These are phyloP conservation scores for Platycnemis pennipes DNA, from an alignment of 2,888 invertebrate species.

Conservation along the genomic window DNA sequence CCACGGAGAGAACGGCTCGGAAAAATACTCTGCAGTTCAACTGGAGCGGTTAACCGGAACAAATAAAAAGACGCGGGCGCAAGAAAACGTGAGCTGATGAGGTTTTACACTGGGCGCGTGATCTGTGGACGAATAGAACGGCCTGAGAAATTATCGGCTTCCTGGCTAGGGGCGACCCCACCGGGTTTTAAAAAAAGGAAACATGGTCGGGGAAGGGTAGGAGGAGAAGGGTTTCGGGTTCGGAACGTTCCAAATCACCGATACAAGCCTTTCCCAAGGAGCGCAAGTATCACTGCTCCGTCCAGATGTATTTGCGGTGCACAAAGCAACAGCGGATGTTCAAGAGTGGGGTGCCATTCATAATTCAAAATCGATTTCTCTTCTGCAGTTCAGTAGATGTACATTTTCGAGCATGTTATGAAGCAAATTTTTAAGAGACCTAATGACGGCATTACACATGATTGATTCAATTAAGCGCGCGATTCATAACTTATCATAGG, in stretches of 20 bases:
- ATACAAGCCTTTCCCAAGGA: neutral
- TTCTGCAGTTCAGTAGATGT: too few relatives aligned
- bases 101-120: neutral
- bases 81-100: slow-evolving; percentile 36
- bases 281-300: neutral
- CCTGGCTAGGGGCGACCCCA: neutral
- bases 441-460: too few relatives aligned
- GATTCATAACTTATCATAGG: too few relatives aligned
- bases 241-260: neutral
- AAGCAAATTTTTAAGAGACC: too few relatives aligned
- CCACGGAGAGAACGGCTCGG: neutral
- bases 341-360: too few relatives aligned
- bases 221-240: neutral
- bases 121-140: slow-evolving; percentile 14
- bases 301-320: neutral
- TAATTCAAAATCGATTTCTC: too few relatives aligned
- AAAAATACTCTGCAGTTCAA: slow-evolving; percentile 12
- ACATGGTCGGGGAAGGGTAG: neutral
- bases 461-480: too few relatives aligned
- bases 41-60: neutral
- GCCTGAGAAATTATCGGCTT: slow-evolving; percentile 25
- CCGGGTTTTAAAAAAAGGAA: too few relatives aligned
- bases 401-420: too few relatives aligned
- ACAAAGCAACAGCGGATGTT: too few relatives aligned
- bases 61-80: neutral